Evolutionary conservation across 2,113 vertebrate genomes (phyloP).

Genomic region (Phylloscopus trochilus): DNA sequence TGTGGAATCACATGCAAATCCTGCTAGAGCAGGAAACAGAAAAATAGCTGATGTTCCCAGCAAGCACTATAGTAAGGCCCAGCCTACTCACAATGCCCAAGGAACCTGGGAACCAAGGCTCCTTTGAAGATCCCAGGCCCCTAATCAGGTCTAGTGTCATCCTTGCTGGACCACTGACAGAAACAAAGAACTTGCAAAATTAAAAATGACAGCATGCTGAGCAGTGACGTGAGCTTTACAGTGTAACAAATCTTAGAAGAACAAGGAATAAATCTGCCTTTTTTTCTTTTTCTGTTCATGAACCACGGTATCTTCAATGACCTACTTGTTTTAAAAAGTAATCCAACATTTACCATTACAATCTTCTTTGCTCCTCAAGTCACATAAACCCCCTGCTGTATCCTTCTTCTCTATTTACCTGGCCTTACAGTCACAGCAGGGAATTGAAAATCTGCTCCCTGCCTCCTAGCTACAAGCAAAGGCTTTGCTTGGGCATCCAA

Average conservation of each 20-base stretch:
- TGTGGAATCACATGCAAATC: not conserved
- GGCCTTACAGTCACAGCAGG: slow-evolving; percentile 34
- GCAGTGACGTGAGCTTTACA: not conserved
- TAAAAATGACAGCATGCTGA: not conserved
- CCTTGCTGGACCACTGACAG: not conserved
- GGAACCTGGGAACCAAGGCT: not conserved
- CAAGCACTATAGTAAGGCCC: not conserved
- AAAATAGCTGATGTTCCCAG: not conserved
- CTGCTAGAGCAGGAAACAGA: not conserved
- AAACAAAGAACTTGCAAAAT: not conserved
- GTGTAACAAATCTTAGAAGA: slow-evolving; percentile 29
- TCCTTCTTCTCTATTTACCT: slow-evolving; percentile 57
- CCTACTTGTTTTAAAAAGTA: slow-evolving; percentile 57
- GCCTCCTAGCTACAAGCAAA: not conserved
- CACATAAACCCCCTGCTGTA: slow-evolving; percentile 43
- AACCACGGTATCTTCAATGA: slow-evolving; percentile 7
- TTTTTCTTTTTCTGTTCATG: slow-evolving; percentile 1
- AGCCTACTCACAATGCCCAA: not conserved
- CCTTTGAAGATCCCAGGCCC: not conserved
- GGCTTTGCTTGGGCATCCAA: not conserved
- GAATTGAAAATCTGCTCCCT: slow-evolving; percentile 33
- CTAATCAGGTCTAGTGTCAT: not conserved
- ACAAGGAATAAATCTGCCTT: not conserved
- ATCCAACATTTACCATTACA: slow-evolving; percentile 52
- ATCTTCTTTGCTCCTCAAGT: slow-evolving; percentile 44